Percentiles rank a stretch among this genome's conserved stretches.
Evolutionary conservation across 2,113 vertebrate species (phyloP).

Genomic region (Zeus faber): DNA sequence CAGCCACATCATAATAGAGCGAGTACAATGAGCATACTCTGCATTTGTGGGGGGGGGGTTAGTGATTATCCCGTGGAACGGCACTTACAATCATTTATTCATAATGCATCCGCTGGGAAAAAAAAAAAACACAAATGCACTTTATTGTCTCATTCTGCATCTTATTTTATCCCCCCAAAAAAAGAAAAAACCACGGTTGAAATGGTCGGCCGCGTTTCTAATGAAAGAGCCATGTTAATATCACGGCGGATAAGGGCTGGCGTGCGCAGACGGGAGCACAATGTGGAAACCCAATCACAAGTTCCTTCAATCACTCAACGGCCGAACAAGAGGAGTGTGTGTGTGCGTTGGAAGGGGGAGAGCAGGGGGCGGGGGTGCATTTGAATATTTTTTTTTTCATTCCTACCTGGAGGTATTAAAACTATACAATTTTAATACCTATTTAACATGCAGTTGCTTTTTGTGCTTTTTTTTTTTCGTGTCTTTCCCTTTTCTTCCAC

Average conservation of each 20-base stretch:
- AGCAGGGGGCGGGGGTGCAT: constrained; percentile 78
- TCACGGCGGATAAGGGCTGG: constrained; percentile 83
- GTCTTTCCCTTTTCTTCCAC: constrained; percentile 18
- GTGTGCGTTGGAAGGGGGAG: constrained; percentile 55
- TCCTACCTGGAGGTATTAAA: constrained; percentile 85
- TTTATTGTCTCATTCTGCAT: constrained; percentile 89
- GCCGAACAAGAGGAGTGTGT: constrained; percentile 79
- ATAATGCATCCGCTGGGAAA: constrained; percentile 77
- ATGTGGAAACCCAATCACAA: constrained; percentile 94
- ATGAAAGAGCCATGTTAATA: constrained; percentile 95
- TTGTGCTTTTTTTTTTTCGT: constrained; percentile 69
- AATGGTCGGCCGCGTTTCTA: constrained; percentile 73
- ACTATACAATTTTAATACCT: constrained; percentile 84
- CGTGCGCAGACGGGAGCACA: constrained; percentile 81
- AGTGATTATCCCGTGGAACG: constrained; percentile 60
- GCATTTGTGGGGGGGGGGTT: too few relatives aligned
- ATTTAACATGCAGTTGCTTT: constrained; percentile 86
- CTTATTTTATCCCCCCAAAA: constrained; percentile 87
- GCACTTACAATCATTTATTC: constrained; percentile 92
- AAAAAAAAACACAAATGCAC: constrained; percentile 83
- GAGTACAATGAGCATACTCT: too few relatives aligned
- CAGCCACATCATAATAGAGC: constrained; percentile 58
- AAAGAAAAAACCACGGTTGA: constrained; percentile 70
- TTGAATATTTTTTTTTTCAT: constrained; percentile 78
- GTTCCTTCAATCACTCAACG: constrained; percentile 90